Evolutionary conservation across 2,797 vertebrate genomes (phyloP).

Genomic region (Salarias fasciatus): DNA sequence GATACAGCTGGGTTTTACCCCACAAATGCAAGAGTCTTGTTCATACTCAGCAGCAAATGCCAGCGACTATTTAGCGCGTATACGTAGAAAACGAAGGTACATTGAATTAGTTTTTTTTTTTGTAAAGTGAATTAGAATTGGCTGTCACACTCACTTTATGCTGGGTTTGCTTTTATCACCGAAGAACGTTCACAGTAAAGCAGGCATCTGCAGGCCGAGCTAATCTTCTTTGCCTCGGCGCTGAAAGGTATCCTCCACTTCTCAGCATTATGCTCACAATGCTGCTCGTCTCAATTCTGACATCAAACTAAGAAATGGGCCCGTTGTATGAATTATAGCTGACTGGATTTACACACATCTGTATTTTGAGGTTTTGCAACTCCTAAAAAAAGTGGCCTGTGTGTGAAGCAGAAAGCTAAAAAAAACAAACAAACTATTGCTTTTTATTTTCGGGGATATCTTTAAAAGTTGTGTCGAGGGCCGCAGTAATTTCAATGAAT

Average conservation of each 20-base stretch:
- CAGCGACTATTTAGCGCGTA: slow-evolving; percentile 22
- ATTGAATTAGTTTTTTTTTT: slow-evolving; percentile 52
- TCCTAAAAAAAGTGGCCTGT: neutral
- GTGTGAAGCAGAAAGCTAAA: no score
- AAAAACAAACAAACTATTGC: no score
- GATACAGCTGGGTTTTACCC: slow-evolving; percentile 12
- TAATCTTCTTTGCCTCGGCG: slow-evolving; percentile 53
- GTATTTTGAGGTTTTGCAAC: neutral
- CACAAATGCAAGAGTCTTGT: slow-evolving; percentile 15
- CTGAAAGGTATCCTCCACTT: slow-evolving; percentile 35
- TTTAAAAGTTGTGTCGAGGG: no score
- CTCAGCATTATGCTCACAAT: slow-evolving; percentile 16
- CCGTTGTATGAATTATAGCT: slow-evolving; percentile 8
- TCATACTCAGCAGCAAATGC: slow-evolving; percentile 23
- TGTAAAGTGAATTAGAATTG: slow-evolving; percentile 55
- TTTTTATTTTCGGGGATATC: no score
- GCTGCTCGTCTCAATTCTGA: slow-evolving; percentile 24
- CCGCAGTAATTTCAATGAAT: no score
- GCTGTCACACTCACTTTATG: slow-evolving; percentile 51
- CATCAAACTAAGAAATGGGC: slow-evolving; percentile 32
- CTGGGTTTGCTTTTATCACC: slow-evolving; percentile 37
- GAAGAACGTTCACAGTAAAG: slow-evolving; percentile 39
- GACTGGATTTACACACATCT: slow-evolving; percentile 6
- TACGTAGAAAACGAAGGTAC: slow-evolving; percentile 31
- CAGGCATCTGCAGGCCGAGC: slow-evolving; percentile 37